Conservation (phyloP, 1,140 invertebrate species). For the Penaeus chinensis region DNA sequence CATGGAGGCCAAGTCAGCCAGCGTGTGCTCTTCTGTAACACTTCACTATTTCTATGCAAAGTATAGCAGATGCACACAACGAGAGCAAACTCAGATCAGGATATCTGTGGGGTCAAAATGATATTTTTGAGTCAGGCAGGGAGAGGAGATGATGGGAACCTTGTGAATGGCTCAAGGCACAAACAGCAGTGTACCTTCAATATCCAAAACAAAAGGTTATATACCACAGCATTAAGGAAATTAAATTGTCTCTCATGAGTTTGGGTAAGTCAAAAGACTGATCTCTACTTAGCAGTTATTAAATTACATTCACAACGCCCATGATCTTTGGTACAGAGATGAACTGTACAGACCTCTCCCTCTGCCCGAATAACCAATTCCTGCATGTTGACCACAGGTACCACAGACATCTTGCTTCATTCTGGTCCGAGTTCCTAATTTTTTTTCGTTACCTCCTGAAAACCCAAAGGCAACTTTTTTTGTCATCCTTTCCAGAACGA, state of each 20-base stretch:
- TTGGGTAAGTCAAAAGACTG: neutral
- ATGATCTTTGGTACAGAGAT: neutral
- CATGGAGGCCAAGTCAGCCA: conserved; percentile 57
- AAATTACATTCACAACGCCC: neutral
- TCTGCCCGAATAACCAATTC: neutral
- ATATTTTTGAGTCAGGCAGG: neutral
- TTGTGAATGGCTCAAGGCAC: neutral
- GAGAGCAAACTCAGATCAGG: conserved; percentile 48
- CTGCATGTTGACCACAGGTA: conserved; percentile 50
- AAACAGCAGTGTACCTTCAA: neutral
- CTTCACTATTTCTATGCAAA: conserved; percentile 89
- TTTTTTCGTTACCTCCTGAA: conserved; percentile 39
- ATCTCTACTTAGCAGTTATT: neutral
- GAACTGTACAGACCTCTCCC: too few relatives aligned
- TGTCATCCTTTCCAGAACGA: conserved; percentile 52
- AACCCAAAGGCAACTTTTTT: conserved; percentile 43
- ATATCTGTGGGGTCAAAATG: conserved; percentile 55
- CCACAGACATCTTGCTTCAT: conserved; percentile 51
- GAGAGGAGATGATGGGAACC: neutral
- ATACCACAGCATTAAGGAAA: too few relatives aligned
- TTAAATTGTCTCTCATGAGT: too few relatives aligned
- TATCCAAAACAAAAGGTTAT: too few relatives aligned
- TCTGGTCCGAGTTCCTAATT: conserved; percentile 52
- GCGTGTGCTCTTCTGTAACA: conserved; percentile 69
- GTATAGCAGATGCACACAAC: conserved; percentile 80